Evolutionary conservation across 1,140 invertebrate genomes (phyloP).

Genomic region (Bombus picipes): DNA sequence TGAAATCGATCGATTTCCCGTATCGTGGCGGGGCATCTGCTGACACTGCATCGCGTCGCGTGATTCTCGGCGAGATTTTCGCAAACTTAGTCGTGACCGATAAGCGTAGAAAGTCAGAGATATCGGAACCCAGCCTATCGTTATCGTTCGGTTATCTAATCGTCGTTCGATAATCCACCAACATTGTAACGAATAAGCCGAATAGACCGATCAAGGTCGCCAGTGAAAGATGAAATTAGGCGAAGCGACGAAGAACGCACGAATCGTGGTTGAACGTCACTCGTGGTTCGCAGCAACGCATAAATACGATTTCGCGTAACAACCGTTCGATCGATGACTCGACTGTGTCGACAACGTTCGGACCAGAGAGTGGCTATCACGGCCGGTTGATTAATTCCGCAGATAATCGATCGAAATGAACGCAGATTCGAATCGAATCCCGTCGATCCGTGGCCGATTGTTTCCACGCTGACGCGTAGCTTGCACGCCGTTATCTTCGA

Average conservation of each 20-base stretch:
- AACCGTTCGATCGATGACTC: conserved; percentile 42
- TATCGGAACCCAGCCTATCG: conserved; percentile 19
- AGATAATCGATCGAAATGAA: conserved; percentile 49
- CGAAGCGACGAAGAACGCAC: neutral
- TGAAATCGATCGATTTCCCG: neutral
- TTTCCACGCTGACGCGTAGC: conserved; percentile 17
- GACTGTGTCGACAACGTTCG: conserved; percentile 32
- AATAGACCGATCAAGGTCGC: neutral
- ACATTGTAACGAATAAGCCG: neutral
- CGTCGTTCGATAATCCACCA: conserved; percentile 38
- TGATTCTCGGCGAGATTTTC: conserved; percentile 27
- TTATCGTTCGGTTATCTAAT: conserved; percentile 60
- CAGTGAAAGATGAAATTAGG: neutral
- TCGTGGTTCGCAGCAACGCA: neutral
- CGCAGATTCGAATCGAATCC: conserved; percentile 40
- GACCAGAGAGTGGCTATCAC: conserved; percentile 31
- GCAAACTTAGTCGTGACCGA: conserved; percentile 51
- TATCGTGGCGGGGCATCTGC: neutral
- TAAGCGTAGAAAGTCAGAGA: conserved; percentile 59
- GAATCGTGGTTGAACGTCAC: conserved; percentile 7
- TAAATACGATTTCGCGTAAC: conserved; percentile 53
- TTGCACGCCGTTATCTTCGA: neutral
- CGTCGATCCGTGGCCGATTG: conserved; percentile 20
- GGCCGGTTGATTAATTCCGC: conserved; percentile 40
- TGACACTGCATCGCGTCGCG: neutral